Percentiles rank a stretch among this genome's conserved stretches.
phyloP scores from a whole-genome alignment of 2,113 vertebrate species.

The Saccopteryx bilineata region DNA sequence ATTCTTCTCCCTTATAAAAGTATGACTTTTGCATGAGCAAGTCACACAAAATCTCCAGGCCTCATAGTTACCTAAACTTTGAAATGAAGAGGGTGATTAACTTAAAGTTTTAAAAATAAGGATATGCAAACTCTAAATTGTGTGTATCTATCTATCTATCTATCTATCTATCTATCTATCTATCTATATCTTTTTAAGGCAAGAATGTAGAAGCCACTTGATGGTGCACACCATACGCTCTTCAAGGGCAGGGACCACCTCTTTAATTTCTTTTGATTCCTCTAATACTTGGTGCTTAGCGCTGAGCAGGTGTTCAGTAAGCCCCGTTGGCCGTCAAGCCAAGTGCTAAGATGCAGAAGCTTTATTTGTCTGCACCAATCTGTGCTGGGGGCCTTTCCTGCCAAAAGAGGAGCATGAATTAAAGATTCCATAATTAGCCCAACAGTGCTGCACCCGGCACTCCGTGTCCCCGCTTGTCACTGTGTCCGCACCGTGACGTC shows the following conservation, averaged over 20 bases:
- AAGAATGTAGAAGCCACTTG: not conserved
- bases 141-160: not conserved
- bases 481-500: not conserved
- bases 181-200: not conserved
- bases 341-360: constrained; percentile 72
- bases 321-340: constrained; percentile 56
- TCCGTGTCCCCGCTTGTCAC: constrained; percentile 54
- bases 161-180: no score
- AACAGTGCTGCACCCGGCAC: not conserved
- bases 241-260: constrained; percentile 55
- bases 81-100: not conserved
- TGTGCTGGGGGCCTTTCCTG: constrained; percentile 44
- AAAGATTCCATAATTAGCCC: constrained; percentile 77
- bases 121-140: not conserved
- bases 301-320: constrained; percentile 67
- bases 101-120: not conserved
- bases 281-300: constrained; percentile 71
- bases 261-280: constrained; percentile 59
- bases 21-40: not conserved
- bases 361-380: constrained; percentile 71
- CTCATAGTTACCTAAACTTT: not conserved
- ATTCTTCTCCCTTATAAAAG: not conserved
- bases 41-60: not conserved
- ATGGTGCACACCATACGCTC: not conserved
- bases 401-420: constrained; percentile 60